A percentile compares a stretch with the other conserved stretches of the same genome.
Evolutionary conservation across 2,888 invertebrate genomes (phyloP).

Genomic region (Sesia apiformis): DNA sequence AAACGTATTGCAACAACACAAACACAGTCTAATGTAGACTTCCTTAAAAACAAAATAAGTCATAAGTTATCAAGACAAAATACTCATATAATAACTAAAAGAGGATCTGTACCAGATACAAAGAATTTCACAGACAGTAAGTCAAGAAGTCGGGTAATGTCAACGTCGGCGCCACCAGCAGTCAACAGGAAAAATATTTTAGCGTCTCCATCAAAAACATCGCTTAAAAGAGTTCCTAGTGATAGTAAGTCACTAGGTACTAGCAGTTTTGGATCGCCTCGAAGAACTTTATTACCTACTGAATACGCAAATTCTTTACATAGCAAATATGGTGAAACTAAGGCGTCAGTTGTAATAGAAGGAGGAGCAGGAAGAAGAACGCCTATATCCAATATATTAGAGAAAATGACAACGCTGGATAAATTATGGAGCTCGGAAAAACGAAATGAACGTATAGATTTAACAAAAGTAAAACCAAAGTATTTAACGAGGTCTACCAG

Average conservation of each 20-base stretch:
- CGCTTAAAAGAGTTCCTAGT: constrained; percentile 20
- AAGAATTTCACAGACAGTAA: constrained; percentile 10
- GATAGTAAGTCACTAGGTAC: constrained; percentile 38
- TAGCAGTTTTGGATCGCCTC: constrained; percentile 62
- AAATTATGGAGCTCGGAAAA: constrained; percentile 69
- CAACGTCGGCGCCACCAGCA: constrained; percentile 56
- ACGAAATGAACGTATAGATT: constrained; percentile 58
- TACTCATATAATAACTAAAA: constrained; percentile 49
- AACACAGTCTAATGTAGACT: constrained; percentile 72
- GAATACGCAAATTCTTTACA: constrained; percentile 46
- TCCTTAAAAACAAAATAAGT: constrained; percentile 76
- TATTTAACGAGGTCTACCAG: constrained; percentile 24
- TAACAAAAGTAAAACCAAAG: constrained; percentile 40
- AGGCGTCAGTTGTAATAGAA: constrained; percentile 49
- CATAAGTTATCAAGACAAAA: constrained; percentile 71
- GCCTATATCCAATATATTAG: constrained; percentile 64
- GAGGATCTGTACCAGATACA: constrained; percentile 13
- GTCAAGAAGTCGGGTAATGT: constrained; percentile 36
- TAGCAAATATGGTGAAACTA: constrained; percentile 34
- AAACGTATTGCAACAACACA: constrained; percentile 36
- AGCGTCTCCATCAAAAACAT: constrained; percentile 17
- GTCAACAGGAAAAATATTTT: constrained; percentile 44
- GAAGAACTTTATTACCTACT: constrained; percentile 56
- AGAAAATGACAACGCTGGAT: constrained; percentile 71
- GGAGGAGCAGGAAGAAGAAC: constrained; percentile 66